Evolutionary conservation across 2,888 invertebrate species (phyloP), one percentile per base, ranked within the genome.

Genomic region (Sicus ferrugineus): DNA sequence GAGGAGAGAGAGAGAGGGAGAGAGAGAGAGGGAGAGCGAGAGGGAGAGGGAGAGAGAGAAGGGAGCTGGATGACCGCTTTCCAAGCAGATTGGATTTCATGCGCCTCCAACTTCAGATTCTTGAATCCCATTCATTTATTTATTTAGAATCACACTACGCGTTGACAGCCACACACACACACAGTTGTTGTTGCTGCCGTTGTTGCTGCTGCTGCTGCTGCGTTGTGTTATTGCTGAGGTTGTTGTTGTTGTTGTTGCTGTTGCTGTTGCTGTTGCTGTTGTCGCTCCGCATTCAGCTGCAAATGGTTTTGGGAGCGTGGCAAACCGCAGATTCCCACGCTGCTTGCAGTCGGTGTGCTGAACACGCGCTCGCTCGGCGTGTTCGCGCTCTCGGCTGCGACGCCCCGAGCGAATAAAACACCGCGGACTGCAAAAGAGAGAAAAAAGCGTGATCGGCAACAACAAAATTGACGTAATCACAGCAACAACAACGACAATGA

Each of bases 291-390:
- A 71, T 73, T 75, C 73, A 74, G 73, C 74, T 74, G 75, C 76
- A 75, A 77, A 79, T 77, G 75, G 78, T 77, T 79, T 79, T 79
- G 79, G 79, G 79, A 79, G 78, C 77, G 77, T 76, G 77, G 76
- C 78, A 75, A 77, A 77, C 77, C 74, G 73, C 75, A 73, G 75
- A 75, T 79, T 79, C 79, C 79, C 79, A 79, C 79, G 79, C 77
- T 59, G 68, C 76, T 73, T 73, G 19, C n/a, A 3, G 46, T 16
- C 9, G 72, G 70, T 70, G 70, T 70, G 73, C 76, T 68, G 72
- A 70, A 59, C 68, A 68, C 75, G 73, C 78, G 77, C 78, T 75
- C 78, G 77, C 78, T 75, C 72, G n/a, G n/a, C n/a, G 73, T 70
- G 67, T 34, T 67, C 56, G 70, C 72, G 69, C 71, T 73, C 74